A percentile compares a stretch with the other conserved stretches of the same genome.
phyloP scores from a whole-genome alignment of 2,797 vertebrate genomes.

The Echiichthys vipera region DNA sequence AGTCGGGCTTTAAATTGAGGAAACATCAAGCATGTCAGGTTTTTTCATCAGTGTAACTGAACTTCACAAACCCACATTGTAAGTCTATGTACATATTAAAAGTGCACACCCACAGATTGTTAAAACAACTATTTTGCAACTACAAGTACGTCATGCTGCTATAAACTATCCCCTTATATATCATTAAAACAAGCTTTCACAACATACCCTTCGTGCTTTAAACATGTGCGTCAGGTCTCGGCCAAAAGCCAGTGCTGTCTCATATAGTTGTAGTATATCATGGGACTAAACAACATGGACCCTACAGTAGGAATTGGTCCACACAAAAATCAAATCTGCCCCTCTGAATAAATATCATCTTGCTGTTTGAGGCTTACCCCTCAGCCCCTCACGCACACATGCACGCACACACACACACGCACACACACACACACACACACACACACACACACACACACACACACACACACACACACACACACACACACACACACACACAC shows the following conservation, averaged over 20 bases:
- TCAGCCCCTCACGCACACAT: constrained; percentile 41
- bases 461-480: neutral
- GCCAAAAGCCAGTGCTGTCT: constrained; percentile 40
- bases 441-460: constrained; percentile 17
- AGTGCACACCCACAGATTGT: neutral
- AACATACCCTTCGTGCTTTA: too few species aligned
- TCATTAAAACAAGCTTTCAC: constrained; percentile 5
- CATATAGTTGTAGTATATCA: constrained; percentile 46
- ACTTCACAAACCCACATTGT: neutral
- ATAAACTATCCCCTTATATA: neutral
- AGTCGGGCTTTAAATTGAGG: neutral
- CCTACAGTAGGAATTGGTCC: constrained; percentile 48
- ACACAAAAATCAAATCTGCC: constrained; percentile 65
- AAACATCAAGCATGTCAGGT: neutral
- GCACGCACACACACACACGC: constrained; percentile 19
- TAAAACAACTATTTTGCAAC: constrained; percentile 2
- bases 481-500: constrained; percentile 17
- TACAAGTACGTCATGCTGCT: neutral
- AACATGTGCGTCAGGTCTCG: constrained; percentile 21
- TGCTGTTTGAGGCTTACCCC: constrained; percentile 47
- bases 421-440: constrained; percentile 38
- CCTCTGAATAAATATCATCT: constrained; percentile 66
- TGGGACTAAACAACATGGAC: constrained; percentile 46
- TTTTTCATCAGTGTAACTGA: neutral
- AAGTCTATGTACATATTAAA: neutral